Base-by-base conservation (phyloP, 1,140 invertebrate species). In the Drosophila parabipectinata region DNA sequence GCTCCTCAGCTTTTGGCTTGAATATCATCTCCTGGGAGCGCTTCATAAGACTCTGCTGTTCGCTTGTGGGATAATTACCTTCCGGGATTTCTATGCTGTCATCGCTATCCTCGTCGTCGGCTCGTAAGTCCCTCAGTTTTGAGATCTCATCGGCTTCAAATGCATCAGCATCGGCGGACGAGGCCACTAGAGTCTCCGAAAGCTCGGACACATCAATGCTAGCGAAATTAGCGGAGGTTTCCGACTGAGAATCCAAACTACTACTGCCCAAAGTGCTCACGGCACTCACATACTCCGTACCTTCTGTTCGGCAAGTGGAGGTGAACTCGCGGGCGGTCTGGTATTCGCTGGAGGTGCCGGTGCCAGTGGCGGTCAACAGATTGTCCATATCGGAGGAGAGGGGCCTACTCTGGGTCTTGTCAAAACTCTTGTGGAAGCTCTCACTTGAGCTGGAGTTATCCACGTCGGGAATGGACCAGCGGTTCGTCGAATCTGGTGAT, bases 21-120 rank as follows among this genome's bases (percentile, higher is more conserved):
- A 98, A 97, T 69, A 96, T 96, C 96, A 98, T 97, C 92, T 98
- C 97, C 71, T 96, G 95, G 0, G 96, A 97, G 62, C 97, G 93
- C 90, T 97, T 98, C 96, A 98, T 97, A 77, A 95, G 94, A 26
- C 93, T 94, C 9, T 94, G 92, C 44, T 94, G 91, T 68, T 93
- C 93, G 50, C 93, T 72, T 3, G 55, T 73, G 1, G 71, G 74
- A 59, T 88, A 81, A 2, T 64, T 53, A 0, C 53, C 39, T 41
- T 63, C 77, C 18, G 66, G 61, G 37, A 91, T 47, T 5, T 90
- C 90, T 6, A 88, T 2, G 21, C 82, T 91, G 30, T 90, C 90
- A 67, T 91, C 90, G 18, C 90, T 91, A 26, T 91, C 90, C 12
- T 91, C 90, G 24, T 91, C 90, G 41, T 91, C 85, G 3, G 77